Conservation (phyloP, 1,140 invertebrate genomes). For the Rhysida immarginata region DNA sequence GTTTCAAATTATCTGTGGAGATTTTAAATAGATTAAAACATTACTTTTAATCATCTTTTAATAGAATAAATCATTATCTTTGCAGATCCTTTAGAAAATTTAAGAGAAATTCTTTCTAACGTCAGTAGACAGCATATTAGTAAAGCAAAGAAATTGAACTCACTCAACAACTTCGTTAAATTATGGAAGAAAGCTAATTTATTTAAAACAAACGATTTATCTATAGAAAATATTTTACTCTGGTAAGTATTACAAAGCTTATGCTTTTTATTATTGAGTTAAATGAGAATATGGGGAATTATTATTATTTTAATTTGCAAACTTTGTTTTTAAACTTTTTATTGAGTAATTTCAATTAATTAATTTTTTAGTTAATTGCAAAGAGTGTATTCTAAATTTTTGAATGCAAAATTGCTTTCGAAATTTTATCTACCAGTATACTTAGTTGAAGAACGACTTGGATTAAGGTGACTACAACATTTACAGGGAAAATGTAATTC, state of each 20-base stretch:
- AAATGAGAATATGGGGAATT: background rate
- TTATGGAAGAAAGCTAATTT: constrained; percentile 47
- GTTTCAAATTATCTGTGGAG: too few species aligned
- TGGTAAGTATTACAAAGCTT: constrained; percentile 44
- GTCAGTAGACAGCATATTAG: constrained; percentile 39
- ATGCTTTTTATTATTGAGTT: constrained; percentile 1
- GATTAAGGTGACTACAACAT: too few species aligned
- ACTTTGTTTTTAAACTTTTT: constrained; percentile 1
- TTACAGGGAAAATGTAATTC: too few species aligned
- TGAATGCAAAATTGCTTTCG: too few species aligned
- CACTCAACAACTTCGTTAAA: constrained; percentile 66
- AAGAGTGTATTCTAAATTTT: too few species aligned
- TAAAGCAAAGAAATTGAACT: constrained; percentile 52
- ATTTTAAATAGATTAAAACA: too few species aligned
- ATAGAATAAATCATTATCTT: too few species aligned
- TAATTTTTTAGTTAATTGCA: constrained; percentile 7
- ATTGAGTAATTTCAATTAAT: background rate
- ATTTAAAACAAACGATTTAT: constrained; percentile 46
- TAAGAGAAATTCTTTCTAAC: constrained; percentile 30
- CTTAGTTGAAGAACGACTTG: too few species aligned
- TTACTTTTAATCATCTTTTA: too few species aligned
- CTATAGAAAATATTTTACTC: constrained; percentile 56
- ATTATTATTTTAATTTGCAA: background rate
- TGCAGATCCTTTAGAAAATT: constrained; percentile 26
- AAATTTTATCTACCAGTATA: too few species aligned